Evolutionary conservation across 2,888 invertebrate genomes (phyloP).

Genomic region (Tetragonisca angustula): DNA sequence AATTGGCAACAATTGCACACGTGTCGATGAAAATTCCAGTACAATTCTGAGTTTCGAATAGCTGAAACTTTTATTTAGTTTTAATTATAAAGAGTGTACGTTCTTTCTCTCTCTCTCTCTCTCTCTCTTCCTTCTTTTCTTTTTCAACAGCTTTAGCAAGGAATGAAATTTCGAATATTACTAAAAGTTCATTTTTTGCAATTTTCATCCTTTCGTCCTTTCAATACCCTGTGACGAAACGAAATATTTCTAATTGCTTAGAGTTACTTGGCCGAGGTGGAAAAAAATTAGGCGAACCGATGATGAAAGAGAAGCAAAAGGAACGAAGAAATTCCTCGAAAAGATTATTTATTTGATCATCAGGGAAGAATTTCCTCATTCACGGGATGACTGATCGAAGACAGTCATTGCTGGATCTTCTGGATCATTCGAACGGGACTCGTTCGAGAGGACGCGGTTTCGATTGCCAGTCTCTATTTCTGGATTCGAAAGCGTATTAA

Average conservation of each 20-base stretch:
- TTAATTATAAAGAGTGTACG: not conserved
- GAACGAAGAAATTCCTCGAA: constrained; percentile 43
- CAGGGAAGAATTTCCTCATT: constrained; percentile 69
- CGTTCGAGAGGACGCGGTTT: constrained; percentile 44
- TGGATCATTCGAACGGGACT: constrained; percentile 51
- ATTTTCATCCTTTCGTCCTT: no score
- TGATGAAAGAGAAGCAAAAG: constrained; percentile 18
- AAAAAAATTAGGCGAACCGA: not conserved
- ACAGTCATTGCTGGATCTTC: constrained; percentile 56
- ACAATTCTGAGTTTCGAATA: not conserved
- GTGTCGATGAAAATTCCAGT: not conserved
- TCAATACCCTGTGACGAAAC: no score
- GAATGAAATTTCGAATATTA: not conserved
- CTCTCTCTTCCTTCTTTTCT: no score
- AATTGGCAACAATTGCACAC: not conserved
- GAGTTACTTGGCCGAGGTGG: not conserved
- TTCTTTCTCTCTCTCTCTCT: no score
- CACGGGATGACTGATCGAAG: constrained; percentile 62
- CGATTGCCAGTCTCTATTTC: constrained; percentile 53
- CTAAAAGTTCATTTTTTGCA: not conserved
- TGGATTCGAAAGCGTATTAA: not conserved
- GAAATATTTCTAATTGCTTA: not conserved
- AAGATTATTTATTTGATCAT: constrained; percentile 70
- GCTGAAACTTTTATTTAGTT: not conserved
- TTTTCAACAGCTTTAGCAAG: not conserved